Percentiles rank a stretch among this genome's conserved stretches.
phyloP scores from a whole-genome alignment of 2,113 vertebrate genomes.

The Serilophus lunatus region DNA sequence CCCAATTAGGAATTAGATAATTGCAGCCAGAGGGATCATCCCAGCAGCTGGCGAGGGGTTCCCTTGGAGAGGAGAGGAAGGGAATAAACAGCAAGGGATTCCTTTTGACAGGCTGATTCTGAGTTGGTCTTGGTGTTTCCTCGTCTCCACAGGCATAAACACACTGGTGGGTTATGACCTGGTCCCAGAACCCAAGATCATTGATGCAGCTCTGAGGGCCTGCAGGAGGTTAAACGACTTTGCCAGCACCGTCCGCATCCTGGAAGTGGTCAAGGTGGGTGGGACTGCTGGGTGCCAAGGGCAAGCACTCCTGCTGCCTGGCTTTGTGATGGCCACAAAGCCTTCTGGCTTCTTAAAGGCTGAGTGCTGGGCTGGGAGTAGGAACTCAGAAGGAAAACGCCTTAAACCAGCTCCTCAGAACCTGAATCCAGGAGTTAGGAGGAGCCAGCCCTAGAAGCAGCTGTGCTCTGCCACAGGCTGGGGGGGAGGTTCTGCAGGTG shows the following conservation, averaged over 20 bases:
- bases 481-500: not conserved
- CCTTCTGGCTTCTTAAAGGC: not conserved
- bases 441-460: not conserved
- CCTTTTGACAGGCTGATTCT: not conserved
- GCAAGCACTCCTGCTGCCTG: too few relatives aligned
- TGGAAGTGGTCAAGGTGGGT: slow-evolving; percentile 94
- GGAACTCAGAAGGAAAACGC: not conserved
- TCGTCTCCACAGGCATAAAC: slow-evolving; percentile 85
- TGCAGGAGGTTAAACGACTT: slow-evolving; percentile 94
- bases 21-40: not conserved
- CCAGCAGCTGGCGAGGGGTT: not conserved
- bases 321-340: fast-evolving
- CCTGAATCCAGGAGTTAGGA: not conserved
- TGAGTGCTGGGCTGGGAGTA: not conserved
- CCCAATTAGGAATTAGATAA: not conserved
- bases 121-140: not conserved
- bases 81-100: not conserved
- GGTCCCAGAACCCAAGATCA: slow-evolving; percentile 96
- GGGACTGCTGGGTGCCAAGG: not conserved
- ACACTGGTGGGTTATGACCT: slow-evolving; percentile 93
- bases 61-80: not conserved
- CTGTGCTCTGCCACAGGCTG: not conserved
- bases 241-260: slow-evolving; percentile 91
- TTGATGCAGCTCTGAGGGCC: slow-evolving; percentile 91
- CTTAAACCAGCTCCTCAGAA: not conserved